phyloP scores from a whole-genome alignment of 2,113 vertebrate genomes.

The Phalacrocorax pelagicus region DNA sequence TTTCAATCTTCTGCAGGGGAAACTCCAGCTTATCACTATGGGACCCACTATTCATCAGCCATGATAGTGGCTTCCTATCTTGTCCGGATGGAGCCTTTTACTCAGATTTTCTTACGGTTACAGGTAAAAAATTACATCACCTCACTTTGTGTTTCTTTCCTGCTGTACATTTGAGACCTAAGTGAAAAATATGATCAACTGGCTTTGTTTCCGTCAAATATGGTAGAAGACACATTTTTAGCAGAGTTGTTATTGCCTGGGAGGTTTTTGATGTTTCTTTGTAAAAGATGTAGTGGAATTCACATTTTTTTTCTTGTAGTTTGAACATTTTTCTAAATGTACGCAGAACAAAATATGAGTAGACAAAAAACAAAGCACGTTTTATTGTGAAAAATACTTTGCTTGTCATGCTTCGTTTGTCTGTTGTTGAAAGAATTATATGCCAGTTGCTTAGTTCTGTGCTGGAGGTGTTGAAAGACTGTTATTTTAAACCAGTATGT shows the following conservation, averaged over 20 bases:
- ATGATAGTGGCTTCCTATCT: constrained; percentile 99
- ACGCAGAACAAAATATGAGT: not conserved
- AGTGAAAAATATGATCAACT: not conserved
- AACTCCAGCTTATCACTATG: constrained; percentile 97
- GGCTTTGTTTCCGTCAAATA: not conserved
- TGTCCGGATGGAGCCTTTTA: constrained; percentile 97
- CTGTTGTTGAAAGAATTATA: not conserved
- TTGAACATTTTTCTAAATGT: not conserved
- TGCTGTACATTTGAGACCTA: not conserved
- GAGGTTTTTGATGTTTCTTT: not conserved
- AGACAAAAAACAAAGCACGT: not conserved
- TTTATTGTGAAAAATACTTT: not conserved
- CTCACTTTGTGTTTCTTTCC: not conserved
- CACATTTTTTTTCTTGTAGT: too few species aligned
- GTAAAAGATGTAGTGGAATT: not conserved
- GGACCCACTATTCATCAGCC: constrained; percentile 97
- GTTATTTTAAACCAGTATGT: not conserved
- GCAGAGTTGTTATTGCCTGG: not conserved
- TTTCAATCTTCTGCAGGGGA: constrained; percentile 80
- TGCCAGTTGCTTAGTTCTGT: not conserved
- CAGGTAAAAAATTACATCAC: constrained; percentile 80
- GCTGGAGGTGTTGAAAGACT: not conserved
- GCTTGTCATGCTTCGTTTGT: not conserved
- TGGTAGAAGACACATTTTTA: not conserved
- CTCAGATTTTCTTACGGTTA: constrained; percentile 94